phyloP scores from a whole-genome alignment of 2,888 invertebrate species.

The Biston betularia region DNA sequence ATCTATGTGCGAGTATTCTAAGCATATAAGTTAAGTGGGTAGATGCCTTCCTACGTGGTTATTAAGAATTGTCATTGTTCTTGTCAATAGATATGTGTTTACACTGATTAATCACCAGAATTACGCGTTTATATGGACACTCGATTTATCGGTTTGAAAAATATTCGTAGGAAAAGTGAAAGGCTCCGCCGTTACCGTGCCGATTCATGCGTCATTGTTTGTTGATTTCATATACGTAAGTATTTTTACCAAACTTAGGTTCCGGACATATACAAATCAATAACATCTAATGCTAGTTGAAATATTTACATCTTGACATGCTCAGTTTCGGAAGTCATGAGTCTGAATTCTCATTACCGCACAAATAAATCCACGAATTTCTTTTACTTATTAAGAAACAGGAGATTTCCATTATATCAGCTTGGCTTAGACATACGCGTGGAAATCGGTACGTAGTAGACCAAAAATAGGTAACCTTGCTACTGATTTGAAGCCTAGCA shows the following conservation, averaged over 20 bases:
- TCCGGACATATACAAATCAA: background rate
- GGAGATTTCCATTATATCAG: background rate
- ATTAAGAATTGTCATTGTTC: slow-evolving; percentile 72
- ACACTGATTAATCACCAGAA: slow-evolving; percentile 68
- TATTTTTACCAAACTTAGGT: background rate
- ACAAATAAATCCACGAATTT: too few species aligned
- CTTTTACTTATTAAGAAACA: background rate
- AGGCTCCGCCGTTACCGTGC: slow-evolving; percentile 53
- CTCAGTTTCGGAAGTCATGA: too few species aligned
- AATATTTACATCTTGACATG: too few species aligned
- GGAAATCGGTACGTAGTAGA: background rate
- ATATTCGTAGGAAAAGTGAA: slow-evolving; percentile 66
- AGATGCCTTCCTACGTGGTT: slow-evolving; percentile 58
- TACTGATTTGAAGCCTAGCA: background rate
- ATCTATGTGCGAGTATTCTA: slow-evolving; percentile 55
- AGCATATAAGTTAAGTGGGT: slow-evolving; percentile 26
- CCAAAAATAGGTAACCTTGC: background rate
- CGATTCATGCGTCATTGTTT: slow-evolving; percentile 45
- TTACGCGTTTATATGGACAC: slow-evolving; percentile 51
- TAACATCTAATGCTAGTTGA: background rate
- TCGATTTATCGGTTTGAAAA: slow-evolving; percentile 65
- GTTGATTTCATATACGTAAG: slow-evolving; percentile 25
- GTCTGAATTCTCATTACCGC: too few species aligned
- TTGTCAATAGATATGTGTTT: slow-evolving; percentile 66
- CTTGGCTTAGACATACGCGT: background rate